These are phyloP conservation scores for Drosophila grimshawi DNA, from an alignment of 1,140 invertebrate genomes.

Conservation along the genomic window DNA sequence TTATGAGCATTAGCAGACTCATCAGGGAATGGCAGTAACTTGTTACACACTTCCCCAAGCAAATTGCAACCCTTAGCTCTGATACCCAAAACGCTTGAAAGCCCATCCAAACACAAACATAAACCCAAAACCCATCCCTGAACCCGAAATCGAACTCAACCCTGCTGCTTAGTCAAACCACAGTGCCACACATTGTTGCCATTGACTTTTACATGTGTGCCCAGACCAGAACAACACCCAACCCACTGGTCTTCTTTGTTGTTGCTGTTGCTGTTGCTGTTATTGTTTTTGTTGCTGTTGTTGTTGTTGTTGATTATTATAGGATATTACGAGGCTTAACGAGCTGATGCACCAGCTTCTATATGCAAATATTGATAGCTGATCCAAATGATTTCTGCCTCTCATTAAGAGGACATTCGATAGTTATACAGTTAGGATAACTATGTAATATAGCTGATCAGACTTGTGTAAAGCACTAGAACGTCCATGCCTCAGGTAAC, in stretches of 20 bases:
- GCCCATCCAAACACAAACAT: not conserved
- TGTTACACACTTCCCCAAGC: conserved; percentile 60
- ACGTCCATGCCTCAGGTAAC: too few species aligned
- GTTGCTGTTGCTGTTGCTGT: too few species aligned
- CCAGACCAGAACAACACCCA: conserved; percentile 18
- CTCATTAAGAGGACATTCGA: not conserved
- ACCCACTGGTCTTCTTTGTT: conserved; percentile 1
- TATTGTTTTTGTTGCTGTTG: conserved; percentile 13
- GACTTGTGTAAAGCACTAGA: too few species aligned
- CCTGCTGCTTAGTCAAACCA: conserved; percentile 49
- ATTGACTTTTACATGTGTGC: conserved; percentile 73
- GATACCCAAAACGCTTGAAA: not conserved
- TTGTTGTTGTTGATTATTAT: conserved; percentile 30
- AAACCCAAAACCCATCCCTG: not conserved
- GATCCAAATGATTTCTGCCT: conserved; percentile 5
- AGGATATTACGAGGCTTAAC: conserved; percentile 17
- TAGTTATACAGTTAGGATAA: too few species aligned
- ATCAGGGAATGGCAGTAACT: conserved; percentile 45
- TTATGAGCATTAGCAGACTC: conserved; percentile 26
- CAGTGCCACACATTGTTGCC: conserved; percentile 70
- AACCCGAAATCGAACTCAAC: not conserved
- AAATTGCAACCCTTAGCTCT: conserved; percentile 35
- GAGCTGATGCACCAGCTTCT: not conserved
- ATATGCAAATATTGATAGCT: conserved; percentile 15
- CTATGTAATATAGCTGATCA: too few species aligned